Conservation (phyloP, 2,797 vertebrate genomes). For the Delichon dasypus region DNA sequence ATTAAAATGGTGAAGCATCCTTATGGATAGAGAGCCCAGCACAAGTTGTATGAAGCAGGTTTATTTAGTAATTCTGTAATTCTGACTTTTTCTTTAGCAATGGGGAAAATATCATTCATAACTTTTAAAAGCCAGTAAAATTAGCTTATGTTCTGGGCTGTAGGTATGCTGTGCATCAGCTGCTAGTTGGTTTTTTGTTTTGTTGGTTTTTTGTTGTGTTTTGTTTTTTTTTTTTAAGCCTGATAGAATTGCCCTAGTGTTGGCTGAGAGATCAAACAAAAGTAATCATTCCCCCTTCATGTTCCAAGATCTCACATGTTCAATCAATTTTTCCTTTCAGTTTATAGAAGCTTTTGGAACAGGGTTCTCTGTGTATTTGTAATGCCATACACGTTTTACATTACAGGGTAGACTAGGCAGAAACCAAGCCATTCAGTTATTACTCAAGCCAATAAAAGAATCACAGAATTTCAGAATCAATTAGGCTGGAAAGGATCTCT, state of each 20-base stretch:
- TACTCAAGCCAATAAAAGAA: not conserved
- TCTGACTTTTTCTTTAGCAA: not conserved
- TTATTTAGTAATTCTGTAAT: not conserved
- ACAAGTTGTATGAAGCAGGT: not conserved
- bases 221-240: not conserved
- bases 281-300: not conserved
- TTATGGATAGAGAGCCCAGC: not conserved
- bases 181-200: not conserved
- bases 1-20: not conserved
- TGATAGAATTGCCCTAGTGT: not conserved
- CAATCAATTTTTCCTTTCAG: not conserved
- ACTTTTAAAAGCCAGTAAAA: not conserved
- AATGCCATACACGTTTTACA: fast-evolving
- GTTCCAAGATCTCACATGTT: not conserved
- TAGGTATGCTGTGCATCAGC: not conserved
- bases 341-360: not conserved
- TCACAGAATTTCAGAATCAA: not conserved
- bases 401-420: not conserved
- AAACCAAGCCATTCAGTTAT: not conserved
- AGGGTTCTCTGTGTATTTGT: not conserved
- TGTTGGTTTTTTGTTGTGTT: fast-evolving
- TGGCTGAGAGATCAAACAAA: not conserved
- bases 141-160: not conserved
- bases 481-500: not conserved
- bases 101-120: not conserved